These are phyloP conservation scores for Pseudomyrmex flavicornis DNA, from an alignment of 1,140 invertebrate genomes.

Conservation along the genomic window DNA sequence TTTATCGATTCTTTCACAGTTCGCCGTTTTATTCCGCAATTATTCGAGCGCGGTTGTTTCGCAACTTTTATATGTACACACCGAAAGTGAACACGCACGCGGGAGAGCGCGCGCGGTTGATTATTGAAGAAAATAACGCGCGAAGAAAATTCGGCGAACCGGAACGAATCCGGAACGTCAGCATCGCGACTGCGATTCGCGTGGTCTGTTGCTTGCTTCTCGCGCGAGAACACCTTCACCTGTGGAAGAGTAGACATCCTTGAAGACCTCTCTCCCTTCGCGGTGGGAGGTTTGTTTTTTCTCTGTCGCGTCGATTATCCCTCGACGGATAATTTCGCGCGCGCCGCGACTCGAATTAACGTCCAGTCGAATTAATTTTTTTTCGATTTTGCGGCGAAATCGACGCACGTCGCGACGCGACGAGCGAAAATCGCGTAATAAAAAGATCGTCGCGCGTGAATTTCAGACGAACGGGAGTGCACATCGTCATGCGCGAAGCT, in stretches of 20 bases:
- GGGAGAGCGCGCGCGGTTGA: slow-evolving; percentile 6
- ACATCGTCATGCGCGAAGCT: slow-evolving; percentile 4
- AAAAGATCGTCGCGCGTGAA: neutral
- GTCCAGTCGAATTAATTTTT: slow-evolving; percentile 57
- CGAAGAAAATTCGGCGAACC: slow-evolving; percentile 72
- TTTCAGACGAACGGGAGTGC: neutral
- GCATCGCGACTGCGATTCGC: slow-evolving; percentile 48
- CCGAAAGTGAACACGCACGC: slow-evolving; percentile 35
- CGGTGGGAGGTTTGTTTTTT: slow-evolving; percentile 45
- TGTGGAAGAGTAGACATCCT: slow-evolving; percentile 73
- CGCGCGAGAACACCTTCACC: slow-evolving; percentile 67
- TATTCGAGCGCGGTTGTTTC: neutral
- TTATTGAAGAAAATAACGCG: neutral
- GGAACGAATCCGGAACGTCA: slow-evolving; percentile 71
- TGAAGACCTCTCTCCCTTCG: slow-evolving; percentile 68
- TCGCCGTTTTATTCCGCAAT: neutral
- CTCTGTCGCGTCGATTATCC: slow-evolving; percentile 63
- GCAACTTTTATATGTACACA: neutral
- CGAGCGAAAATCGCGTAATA: neutral
- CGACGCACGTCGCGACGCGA: slow-evolving; percentile 14
- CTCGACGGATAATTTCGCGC: slow-evolving; percentile 40
- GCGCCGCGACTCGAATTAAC: slow-evolving; percentile 46
- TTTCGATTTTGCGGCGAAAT: neutral
- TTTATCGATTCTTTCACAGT: neutral
- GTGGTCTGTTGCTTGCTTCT: slow-evolving; percentile 67